Conservation (phyloP, 2,113 vertebrate genomes). For the Carassius carassius region DNA sequence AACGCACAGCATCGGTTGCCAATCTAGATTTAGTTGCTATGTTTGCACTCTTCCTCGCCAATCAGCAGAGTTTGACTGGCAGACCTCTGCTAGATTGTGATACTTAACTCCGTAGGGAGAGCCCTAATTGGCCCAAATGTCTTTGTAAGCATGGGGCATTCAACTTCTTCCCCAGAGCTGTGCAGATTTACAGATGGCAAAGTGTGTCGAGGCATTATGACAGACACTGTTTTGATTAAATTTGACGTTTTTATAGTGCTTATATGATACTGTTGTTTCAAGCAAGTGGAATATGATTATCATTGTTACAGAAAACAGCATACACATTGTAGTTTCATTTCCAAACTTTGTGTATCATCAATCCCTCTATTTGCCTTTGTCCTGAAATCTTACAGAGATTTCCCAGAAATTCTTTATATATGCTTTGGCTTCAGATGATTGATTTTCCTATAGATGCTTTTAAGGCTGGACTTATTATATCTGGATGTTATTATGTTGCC, state of each 20-base stretch:
- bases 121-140: slow-evolving; percentile 47
- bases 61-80: slow-evolving; percentile 42
- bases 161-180: not conserved
- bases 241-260: not conserved
- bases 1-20: not conserved
- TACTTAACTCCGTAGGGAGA: slow-evolving; percentile 23
- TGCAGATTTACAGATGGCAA: not conserved
- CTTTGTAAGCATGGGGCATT: slow-evolving; percentile 21
- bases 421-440: slow-evolving; percentile 12
- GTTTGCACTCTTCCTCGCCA: slow-evolving; percentile 17
- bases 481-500: not conserved
- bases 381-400: not conserved
- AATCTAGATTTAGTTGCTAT: slow-evolving; percentile 33
- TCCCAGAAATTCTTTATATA: slow-evolving; percentile 22
- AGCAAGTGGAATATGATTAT: not conserved
- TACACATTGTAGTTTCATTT: not conserved
- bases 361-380: not conserved
- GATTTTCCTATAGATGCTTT: slow-evolving; percentile 1
- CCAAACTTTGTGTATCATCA: not conserved
- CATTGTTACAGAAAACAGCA: not conserved
- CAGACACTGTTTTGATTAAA: not conserved
- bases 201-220: not conserved
- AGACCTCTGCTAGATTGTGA: slow-evolving; percentile 24
- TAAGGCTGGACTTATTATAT: not conserved
- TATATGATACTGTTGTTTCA: not conserved